A percentile compares a stretch with the other conserved stretches of the same genome.
These are phyloP conservation scores for Amia ocellicauda DNA, from an alignment of 2,113 vertebrate species.

Conservation along the genomic window DNA sequence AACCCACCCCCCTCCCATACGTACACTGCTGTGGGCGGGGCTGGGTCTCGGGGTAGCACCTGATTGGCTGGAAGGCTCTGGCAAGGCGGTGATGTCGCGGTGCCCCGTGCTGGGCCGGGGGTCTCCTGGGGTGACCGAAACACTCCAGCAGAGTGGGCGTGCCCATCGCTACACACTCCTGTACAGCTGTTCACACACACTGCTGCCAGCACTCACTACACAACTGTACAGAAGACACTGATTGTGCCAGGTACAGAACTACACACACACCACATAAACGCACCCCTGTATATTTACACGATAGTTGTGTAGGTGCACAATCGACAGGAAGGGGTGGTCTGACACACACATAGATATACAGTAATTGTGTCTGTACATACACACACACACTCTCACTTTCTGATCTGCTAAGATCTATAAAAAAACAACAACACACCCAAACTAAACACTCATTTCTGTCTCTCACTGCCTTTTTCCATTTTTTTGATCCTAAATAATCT, in stretches of 20 bases:
- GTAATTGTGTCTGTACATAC: neutral
- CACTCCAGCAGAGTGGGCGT: constrained; percentile 61
- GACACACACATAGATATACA: neutral
- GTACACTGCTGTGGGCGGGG: constrained; percentile 55
- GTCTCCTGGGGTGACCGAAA: constrained; percentile 58
- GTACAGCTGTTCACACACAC: neutral
- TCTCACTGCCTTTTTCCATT: constrained; percentile 23
- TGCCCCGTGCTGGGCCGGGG: constrained; percentile 30
- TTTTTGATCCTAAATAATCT: no score
- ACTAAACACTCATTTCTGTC: constrained; percentile 31
- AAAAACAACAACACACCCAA: constrained; percentile 10
- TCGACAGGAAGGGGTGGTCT: neutral
- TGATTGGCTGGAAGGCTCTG: constrained; percentile 62
- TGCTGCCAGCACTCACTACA: neutral
- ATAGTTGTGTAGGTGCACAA: no score
- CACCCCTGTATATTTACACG: no score
- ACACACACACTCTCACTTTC: neutral
- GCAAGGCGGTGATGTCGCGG: constrained; percentile 42
- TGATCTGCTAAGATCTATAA: neutral
- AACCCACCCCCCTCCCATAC: constrained; percentile 41
- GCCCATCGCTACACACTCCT: constrained; percentile 50
- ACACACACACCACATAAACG: neutral
- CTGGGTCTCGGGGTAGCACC: constrained; percentile 67
- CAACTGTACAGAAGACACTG: neutral
- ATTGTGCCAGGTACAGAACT: neutral